A percentile compares a stretch with the other conserved stretches of the same genome.
Evolutionary conservation across 2,888 invertebrate species (phyloP).

Genomic region (Cheilosia urbana): DNA sequence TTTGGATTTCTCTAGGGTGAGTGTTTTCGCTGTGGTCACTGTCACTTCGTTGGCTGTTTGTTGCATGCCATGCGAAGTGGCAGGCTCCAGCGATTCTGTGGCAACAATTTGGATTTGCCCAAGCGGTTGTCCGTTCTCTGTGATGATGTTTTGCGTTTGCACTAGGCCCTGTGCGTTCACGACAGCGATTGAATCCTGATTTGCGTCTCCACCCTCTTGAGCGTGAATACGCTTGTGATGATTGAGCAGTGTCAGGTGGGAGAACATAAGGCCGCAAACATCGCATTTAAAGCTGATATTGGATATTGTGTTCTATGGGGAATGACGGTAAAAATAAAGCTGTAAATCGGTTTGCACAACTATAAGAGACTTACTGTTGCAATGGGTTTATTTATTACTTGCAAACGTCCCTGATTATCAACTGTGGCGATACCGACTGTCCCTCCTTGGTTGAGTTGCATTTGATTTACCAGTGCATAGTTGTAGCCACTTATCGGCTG

Average conservation of each 20-base stretch:
- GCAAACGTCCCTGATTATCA: slow-evolving; percentile 83
- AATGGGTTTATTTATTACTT: slow-evolving; percentile 84
- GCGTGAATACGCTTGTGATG: slow-evolving; percentile 93
- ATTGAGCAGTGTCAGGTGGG: slow-evolving; percentile 91
- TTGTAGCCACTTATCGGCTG: slow-evolving; percentile 90
- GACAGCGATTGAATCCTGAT: slow-evolving; percentile 85
- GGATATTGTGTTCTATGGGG: slow-evolving; percentile 87
- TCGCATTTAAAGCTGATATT: slow-evolving; percentile 95
- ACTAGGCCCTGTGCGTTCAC: slow-evolving; percentile 84
- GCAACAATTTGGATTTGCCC: slow-evolving; percentile 87
- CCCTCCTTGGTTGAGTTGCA: slow-evolving; percentile 89
- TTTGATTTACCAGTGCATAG: slow-evolving; percentile 93
- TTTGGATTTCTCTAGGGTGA: slow-evolving; percentile 85
- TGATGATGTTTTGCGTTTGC: slow-evolving; percentile 83
- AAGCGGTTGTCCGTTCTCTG: slow-evolving; percentile 82
- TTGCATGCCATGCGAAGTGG: slow-evolving; percentile 76
- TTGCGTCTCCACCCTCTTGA: slow-evolving; percentile 85
- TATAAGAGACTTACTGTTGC: slow-evolving; percentile 79
- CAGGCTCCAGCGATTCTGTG: slow-evolving; percentile 84
- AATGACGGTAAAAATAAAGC: no score
- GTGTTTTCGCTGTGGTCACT: slow-evolving; percentile 84
- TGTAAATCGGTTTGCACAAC: neutral
- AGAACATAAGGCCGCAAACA: slow-evolving; percentile 93
- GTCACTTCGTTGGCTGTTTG: slow-evolving; percentile 77
- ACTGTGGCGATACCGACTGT: slow-evolving; percentile 83